Base-by-base conservation (phyloP, 2,113 vertebrate genomes). In the Rhinolophus ferrumequinum region DNA sequence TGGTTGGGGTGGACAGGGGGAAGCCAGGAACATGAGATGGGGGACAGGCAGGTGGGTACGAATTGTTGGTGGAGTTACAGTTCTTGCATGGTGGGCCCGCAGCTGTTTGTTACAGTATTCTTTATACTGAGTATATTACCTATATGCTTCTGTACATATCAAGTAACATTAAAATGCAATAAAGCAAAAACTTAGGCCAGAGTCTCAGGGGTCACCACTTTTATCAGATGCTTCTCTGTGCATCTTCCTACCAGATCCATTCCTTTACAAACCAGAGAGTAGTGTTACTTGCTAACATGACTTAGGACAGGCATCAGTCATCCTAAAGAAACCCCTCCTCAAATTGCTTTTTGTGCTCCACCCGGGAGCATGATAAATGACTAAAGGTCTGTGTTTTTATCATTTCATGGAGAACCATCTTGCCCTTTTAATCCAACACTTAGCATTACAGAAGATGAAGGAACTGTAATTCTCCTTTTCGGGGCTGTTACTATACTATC, bases 81-180 rank as follows among this genome's bases (percentile, higher is more conserved):
- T 75, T 87, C 33, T 44, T 84, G 47, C 76, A 22, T 44, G 73
- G 54, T 77, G 8, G 64, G n/a, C 24, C 85, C 72, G 69, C 58
- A 62, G 72, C 62, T 64, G 21, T 73, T 73, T 67, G 86, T 38
- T 82, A 47, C 2, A 52, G 52, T 41, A 24, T 26, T 18, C 38
- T 76, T 76, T 79, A 24, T 77, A 70, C 14, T 21, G 62, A 64
- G 47, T 58, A 15, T 52, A 75, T 58, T 84, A 12, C 44, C 58
- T 41, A 44, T 67, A 44, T 52, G 28, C 14, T 50, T 85, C 67
- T 50, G 10, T 69, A 8, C n/a, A 35, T 75, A 47, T 88, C 52
- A 84, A 84, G 6, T 88, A 85, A 50, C n/a, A 41, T n/a, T 96
- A 76, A 77, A 90, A 60, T 70, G 79, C 50, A 75, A 62, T 50